phyloP scores from a whole-genome alignment of 2,888 invertebrate species.

The Acleris laterana region DNA sequence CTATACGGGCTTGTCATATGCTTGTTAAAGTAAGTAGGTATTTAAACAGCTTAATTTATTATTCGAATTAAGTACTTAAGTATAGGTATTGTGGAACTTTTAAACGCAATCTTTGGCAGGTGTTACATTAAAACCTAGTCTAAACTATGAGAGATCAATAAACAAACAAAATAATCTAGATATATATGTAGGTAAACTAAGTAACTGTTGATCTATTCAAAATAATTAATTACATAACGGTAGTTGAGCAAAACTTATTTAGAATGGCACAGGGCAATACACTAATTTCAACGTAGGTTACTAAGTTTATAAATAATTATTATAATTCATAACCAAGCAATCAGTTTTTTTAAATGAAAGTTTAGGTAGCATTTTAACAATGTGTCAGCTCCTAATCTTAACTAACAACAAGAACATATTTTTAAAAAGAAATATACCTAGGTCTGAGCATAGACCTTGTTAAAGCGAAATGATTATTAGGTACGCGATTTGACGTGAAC shows the following conservation, averaged over 20 bases:
- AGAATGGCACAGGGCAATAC: slow-evolving; percentile 25
- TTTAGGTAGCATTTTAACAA: too few species aligned
- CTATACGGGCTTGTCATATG: neutral
- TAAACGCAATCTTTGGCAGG: slow-evolving; percentile 72
- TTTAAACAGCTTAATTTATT: slow-evolving; percentile 22
- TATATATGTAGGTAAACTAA: slow-evolving; percentile 8
- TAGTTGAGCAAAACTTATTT: slow-evolving; percentile 39
- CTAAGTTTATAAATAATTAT: neutral
- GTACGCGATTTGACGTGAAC: too few species aligned
- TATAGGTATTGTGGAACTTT: slow-evolving; percentile 40
- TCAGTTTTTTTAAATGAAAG: too few species aligned
- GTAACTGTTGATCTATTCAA: slow-evolving; percentile 17
- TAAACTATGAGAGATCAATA: slow-evolving; percentile 74
- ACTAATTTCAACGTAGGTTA: neutral
- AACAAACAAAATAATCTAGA: slow-evolving; percentile 39
- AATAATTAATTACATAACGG: neutral
- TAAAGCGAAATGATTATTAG: too few species aligned
- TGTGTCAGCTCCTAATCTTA: too few species aligned
- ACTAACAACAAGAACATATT: too few species aligned
- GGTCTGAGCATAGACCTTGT: too few species aligned
- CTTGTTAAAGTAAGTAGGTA: neutral
- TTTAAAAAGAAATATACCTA: too few species aligned
- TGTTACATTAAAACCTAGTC: slow-evolving; percentile 54
- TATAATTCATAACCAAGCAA: too few species aligned
- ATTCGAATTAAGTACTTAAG: slow-evolving; percentile 32